Evolutionary conservation across 1,140 invertebrate genomes (phyloP).

Genomic region (Drosophila bipectinata): DNA sequence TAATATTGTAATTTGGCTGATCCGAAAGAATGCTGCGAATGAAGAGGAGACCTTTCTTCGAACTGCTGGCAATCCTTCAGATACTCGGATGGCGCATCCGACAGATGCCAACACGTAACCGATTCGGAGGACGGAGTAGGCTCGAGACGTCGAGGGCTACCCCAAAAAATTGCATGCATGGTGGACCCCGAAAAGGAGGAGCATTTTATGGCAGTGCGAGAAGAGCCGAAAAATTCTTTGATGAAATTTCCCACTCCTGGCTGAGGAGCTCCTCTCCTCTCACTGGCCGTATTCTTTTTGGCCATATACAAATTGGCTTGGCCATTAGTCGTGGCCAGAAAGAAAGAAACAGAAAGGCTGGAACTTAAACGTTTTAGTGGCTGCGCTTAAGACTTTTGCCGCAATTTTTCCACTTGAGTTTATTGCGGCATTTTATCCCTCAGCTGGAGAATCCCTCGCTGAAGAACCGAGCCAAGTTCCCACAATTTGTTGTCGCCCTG

Average conservation of each 20-base stretch:
- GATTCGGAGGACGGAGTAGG: conserved; percentile 48
- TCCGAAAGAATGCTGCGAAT: conserved; percentile 57
- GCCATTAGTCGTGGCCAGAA: conserved; percentile 75
- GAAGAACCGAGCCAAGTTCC: conserved; percentile 35
- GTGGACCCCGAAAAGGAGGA: conserved; percentile 3
- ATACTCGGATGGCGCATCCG: conserved; percentile 4
- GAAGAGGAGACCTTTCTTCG: conserved; percentile 46
- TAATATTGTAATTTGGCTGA: conserved; percentile 75
- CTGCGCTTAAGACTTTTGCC: conserved; percentile 72
- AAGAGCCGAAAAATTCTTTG: conserved; percentile 66
- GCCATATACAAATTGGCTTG: conserved; percentile 74
- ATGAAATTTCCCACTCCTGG: conserved; percentile 53
- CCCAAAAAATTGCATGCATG: conserved; percentile 52
- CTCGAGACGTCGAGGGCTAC: conserved; percentile 33
- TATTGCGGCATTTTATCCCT: conserved; percentile 62
- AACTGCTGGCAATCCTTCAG: conserved; percentile 14
- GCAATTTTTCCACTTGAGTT: conserved; percentile 66
- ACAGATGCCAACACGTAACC: conserved; percentile 77
- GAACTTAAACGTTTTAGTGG: conserved; percentile 77
- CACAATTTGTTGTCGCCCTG: conserved; percentile 64
- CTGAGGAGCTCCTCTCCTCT: background rate
- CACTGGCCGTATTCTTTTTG: conserved; percentile 12
- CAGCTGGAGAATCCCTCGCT: background rate
- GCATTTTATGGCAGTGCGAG: conserved; percentile 73
- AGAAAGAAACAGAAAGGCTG: conserved; percentile 24